phyloP scores from a whole-genome alignment of 2,113 vertebrate species.

The Cryptotis parvus region DNA sequence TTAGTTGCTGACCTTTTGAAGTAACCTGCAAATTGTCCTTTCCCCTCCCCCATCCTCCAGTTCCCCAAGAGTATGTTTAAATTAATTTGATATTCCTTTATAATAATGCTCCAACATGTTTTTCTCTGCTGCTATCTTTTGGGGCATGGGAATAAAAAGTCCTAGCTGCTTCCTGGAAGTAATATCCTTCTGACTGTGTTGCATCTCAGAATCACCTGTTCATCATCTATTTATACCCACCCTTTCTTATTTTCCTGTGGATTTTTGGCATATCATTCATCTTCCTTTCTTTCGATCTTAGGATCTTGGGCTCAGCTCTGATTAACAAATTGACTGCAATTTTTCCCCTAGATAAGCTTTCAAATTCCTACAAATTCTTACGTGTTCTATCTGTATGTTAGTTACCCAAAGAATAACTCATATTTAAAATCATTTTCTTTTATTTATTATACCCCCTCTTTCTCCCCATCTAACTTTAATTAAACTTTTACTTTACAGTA shows the following conservation, averaged over 20 bases:
- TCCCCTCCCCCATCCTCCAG: not conserved
- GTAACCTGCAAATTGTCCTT: not conserved
- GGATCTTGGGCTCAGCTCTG: not conserved
- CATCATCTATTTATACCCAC: not conserved
- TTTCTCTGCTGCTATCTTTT: not conserved
- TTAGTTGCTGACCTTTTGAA: not conserved
- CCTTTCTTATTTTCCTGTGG: not conserved
- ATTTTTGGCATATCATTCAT: not conserved
- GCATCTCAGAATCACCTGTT: not conserved
- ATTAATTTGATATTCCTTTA: not conserved
- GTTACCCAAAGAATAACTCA: not conserved
- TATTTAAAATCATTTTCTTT: slow-evolving; percentile 4
- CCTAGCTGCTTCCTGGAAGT: not conserved
- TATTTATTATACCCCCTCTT: not conserved
- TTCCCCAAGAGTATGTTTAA: not conserved
- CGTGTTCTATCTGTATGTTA: not conserved
- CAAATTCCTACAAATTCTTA: slow-evolving; percentile 25
- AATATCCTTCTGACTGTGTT: not conserved
- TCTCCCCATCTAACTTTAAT: not conserved
- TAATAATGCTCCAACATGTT: not conserved
- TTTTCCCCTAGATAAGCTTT: slow-evolving; percentile 39
- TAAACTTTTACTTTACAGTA: not conserved
- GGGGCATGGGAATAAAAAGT: not conserved
- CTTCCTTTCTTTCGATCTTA: not conserved
- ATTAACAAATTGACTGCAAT: not conserved